Evolutionary conservation across 2,888 invertebrate species (phyloP), one percentile per base, ranked within the genome.

Genomic region (Biston stratarius): DNA sequence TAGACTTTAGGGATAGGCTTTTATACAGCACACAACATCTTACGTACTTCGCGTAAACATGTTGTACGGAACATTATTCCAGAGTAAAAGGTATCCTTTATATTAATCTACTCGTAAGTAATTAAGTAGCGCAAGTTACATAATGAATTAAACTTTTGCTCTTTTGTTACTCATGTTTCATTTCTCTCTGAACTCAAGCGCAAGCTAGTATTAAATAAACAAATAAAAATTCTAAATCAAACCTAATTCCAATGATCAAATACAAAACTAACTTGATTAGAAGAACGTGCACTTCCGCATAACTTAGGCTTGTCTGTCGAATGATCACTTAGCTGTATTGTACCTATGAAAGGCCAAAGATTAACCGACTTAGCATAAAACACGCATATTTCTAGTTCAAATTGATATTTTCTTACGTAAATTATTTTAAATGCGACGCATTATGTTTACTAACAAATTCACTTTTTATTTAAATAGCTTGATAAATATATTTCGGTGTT

Each of bases 241-340:
- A 72, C 48, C 33, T 62, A 48, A 66, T 61, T 60, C 49, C 33
- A 59, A 67, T 73, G 74, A 81, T 83, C 72, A 76, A 78, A 79
- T 76, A 74, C 71, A 72, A 76, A 77, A 72, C 81, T 85, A 88
- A 84, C 81, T 74, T 82, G 83, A 88, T 90, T 91, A 91, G 83
- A 86, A 85, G 76, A 84, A 88, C 71, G 45, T 49, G 61, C 61
- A 73, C 87, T 89, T 91, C 91, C 91, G 89, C 85, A 86, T 86
- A 81, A 77, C 83, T 84, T 70, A 71, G 76, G 79, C 38, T 15
- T 38, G 44, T 10, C 52, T 40, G 44, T 55, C 40, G 8, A 86
- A 79, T 79, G 82, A 86, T 88, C 87, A 86, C 78, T 91, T 91
- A 90, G 76, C 89, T 83, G 78, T 70, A 63, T 61, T 61, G 65